Evolutionary conservation across 2,888 invertebrate genomes (phyloP).

Genomic region (Urechis unicinctus): DNA sequence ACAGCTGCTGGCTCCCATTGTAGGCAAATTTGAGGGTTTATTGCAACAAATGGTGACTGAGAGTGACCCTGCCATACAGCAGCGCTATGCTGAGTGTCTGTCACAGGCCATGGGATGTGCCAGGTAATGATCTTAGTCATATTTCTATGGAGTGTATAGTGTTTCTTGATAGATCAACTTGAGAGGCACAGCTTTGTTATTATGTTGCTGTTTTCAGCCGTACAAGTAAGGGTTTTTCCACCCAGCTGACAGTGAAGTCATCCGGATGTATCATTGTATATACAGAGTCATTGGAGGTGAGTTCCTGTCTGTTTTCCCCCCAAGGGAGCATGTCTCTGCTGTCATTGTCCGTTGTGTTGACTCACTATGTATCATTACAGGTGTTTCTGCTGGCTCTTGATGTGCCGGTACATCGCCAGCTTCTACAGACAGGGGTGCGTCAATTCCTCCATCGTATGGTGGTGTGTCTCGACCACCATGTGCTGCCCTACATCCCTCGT

Average conservation of each 20-base stretch:
- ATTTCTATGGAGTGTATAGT: neutral
- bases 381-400: conserved; percentile 54
- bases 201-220: conserved; percentile 44
- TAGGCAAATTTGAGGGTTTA: conserved; percentile 50
- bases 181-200: neutral
- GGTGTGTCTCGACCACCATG: conserved; percentile 56
- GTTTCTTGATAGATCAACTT: neutral
- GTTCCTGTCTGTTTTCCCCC: too few species aligned
- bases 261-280: conserved; percentile 55
- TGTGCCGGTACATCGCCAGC: conserved; percentile 36
- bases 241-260: conserved; percentile 55
- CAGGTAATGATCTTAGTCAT: conserved; percentile 39
- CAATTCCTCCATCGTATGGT: conserved; percentile 59
- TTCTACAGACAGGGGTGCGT: conserved; percentile 52
- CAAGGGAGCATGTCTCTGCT: too few species aligned
- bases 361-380: too few species aligned
- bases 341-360: too few species aligned
- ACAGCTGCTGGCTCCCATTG: conserved; percentile 52
- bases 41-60: conserved; percentile 44
- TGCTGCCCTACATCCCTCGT: conserved; percentile 55
- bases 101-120: conserved; percentile 55
- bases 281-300: conserved; percentile 53
- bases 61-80: conserved; percentile 40
- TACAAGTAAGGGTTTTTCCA: conserved; percentile 58
- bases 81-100: conserved; percentile 48